Conservation (phyloP, 2,888 invertebrate genomes). For the Papilio elwesi region DNA sequence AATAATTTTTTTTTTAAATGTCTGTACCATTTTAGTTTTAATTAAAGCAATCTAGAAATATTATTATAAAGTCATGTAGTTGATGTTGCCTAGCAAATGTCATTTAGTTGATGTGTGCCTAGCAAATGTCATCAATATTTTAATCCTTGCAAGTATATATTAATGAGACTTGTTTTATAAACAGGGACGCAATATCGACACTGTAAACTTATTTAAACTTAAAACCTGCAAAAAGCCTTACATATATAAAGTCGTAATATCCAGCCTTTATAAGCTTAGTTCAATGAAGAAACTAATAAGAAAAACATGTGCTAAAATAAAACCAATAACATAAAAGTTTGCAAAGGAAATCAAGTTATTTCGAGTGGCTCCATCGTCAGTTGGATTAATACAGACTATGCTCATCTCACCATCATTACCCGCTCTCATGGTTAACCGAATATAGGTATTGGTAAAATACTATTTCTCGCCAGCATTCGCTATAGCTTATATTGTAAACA, state of each 20-base stretch:
- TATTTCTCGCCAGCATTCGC: no score
- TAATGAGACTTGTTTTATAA: constrained; percentile 11
- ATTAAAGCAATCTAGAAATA: not conserved
- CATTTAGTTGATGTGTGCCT: not conserved
- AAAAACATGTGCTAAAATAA: no score
- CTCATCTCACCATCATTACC: no score
- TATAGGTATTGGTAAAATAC: no score
- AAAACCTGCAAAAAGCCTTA: not conserved
- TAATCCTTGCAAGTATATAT: not conserved
- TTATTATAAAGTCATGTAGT: not conserved
- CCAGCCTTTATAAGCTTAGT: no score
- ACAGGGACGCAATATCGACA: not conserved
- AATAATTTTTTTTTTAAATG: not conserved
- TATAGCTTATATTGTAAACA: no score
- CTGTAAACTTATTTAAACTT: not conserved
- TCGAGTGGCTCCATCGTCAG: no score
- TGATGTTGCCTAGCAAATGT: not conserved
- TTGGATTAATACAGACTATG: no score
- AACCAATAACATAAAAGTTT: no score
- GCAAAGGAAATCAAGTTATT: no score
- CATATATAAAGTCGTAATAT: not conserved
- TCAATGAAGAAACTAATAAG: no score
- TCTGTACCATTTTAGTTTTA: not conserved
- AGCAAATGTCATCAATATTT: not conserved
- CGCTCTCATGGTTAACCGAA: no score